A percentile compares a stretch with the other conserved stretches of the same genome.
Conservation (phyloP, 2,113 vertebrate genomes). For the Cyphomyrus plagiostoma region DNA sequence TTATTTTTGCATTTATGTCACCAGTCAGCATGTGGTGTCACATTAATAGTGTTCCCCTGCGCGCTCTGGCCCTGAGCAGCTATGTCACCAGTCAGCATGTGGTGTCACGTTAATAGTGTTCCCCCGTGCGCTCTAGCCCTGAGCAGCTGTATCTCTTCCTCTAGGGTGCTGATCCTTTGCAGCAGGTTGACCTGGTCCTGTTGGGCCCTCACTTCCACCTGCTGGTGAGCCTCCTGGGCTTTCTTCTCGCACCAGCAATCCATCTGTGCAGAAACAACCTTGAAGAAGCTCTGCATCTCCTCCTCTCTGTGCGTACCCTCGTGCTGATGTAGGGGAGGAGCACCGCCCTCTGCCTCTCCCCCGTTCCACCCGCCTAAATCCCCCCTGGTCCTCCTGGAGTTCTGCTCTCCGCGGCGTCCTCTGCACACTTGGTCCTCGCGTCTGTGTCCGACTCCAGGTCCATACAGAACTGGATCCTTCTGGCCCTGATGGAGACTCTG, state of each 20-base stretch:
- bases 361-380: background rate
- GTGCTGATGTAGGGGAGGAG: background rate
- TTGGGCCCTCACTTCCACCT: slow-evolving; percentile 66
- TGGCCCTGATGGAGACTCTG: background rate
- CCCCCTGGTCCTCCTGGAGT: background rate
- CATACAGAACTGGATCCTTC: background rate
- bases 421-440: background rate
- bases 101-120: slow-evolving; percentile 23
- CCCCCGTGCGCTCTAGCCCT: slow-evolving; percentile 65
- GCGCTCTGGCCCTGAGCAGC: slow-evolving; percentile 67
- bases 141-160: slow-evolving; percentile 74
- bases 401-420: background rate
- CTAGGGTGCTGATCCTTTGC: slow-evolving; percentile 70
- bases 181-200: slow-evolving; percentile 69
- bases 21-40: background rate
- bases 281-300: slow-evolving; percentile 84
- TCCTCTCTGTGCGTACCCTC: background rate
- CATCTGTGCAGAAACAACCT: slow-evolving; percentile 79
- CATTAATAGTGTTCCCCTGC: slow-evolving; percentile 44
- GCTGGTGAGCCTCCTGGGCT: slow-evolving; percentile 69
- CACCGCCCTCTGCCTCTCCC: background rate
- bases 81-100: slow-evolving; percentile 43
- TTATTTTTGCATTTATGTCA: background rate
- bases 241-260: slow-evolving; percentile 87
- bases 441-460: background rate